Percentiles rank a stretch among this genome's conserved stretches.
Evolutionary conservation across 2,797 vertebrate genomes (phyloP).

Genomic region (Allenopithecus nigroviridis): DNA sequence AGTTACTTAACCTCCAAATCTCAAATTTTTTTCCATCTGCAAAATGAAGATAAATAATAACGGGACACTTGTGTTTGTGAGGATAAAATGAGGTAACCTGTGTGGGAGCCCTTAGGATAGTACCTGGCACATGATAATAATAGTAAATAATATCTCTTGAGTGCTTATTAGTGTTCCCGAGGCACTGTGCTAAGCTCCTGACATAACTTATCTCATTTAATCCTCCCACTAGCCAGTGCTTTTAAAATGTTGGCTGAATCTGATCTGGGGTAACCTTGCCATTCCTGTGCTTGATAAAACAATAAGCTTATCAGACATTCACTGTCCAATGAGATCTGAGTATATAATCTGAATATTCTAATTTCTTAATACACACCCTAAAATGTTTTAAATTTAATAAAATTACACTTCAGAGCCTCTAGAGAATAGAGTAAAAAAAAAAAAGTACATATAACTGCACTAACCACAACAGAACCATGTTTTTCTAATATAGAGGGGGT

Average conservation of each 20-base stretch:
- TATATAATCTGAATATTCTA: background rate
- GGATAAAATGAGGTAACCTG: background rate
- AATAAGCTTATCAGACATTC: background rate
- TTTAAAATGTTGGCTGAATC: background rate
- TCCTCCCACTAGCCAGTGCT: background rate
- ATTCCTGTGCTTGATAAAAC: background rate
- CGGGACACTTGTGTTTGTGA: background rate
- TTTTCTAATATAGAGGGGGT: background rate
- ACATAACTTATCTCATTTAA: background rate
- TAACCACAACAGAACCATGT: background rate
- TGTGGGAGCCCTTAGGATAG: background rate
- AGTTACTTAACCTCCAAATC: background rate
- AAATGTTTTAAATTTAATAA: background rate
- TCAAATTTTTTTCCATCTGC: background rate
- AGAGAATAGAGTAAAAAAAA: background rate
- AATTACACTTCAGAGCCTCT: background rate
- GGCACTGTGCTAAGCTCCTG: background rate
- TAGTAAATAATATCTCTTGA: background rate
- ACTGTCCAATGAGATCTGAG: background rate
- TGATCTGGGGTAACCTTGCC: background rate
- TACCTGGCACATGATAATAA: background rate
- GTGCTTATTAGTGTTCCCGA: background rate
- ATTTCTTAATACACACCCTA: background rate
- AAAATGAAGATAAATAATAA: background rate
- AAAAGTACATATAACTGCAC: background rate